Base-by-base conservation (phyloP, 2,888 invertebrate species). In the Hyalella azteca region DNA sequence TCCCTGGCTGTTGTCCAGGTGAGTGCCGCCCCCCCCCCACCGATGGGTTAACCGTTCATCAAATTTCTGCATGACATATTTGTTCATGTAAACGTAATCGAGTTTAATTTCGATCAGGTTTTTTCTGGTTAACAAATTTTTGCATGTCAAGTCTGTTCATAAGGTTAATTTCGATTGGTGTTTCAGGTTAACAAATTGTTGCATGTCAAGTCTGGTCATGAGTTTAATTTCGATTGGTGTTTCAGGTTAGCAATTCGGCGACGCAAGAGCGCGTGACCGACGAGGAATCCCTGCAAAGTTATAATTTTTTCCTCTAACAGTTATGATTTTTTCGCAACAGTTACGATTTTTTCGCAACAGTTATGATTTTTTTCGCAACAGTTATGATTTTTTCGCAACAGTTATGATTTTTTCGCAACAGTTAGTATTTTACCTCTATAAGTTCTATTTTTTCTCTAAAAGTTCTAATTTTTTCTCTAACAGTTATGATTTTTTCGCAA, bases 1-100 rank as follows among this genome's bases (percentile, higher is more conserved):
- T 96, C 96, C 9, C 89, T 91, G 50, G 86, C 86, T 90, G 91
- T 87, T 89, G 91, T 19, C 91, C 75, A 75, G 45, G 91, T 82
- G 22, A 19, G 13, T 45, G 45, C 45, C 3, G 45, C 45, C 15
- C 45, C 45, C 45, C 9, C 9, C 45, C 45, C 15, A 1, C 13
- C 19, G 1, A 19, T 45, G 45, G 45, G 45, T 45, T 11, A 15
- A 19, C 13, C 22, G 49, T 22, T 49, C 5, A 2, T 0, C 5
- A 1, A 1, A 15, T 22, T 54, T 22, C 26, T 54, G 54, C 13
- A 13, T 22, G 54, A 26, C 26, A 26, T 22, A 26, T 2, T n/a
- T 49, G 13, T 45, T 1, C 26, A 26, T 22, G 54, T 54, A 11
- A 1, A 22, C 9, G 26, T 54, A 29, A 26, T 7, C 3, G 49